Evolutionary conservation across 2,113 vertebrate species (phyloP).

Genomic region (Sialia sialis): DNA sequence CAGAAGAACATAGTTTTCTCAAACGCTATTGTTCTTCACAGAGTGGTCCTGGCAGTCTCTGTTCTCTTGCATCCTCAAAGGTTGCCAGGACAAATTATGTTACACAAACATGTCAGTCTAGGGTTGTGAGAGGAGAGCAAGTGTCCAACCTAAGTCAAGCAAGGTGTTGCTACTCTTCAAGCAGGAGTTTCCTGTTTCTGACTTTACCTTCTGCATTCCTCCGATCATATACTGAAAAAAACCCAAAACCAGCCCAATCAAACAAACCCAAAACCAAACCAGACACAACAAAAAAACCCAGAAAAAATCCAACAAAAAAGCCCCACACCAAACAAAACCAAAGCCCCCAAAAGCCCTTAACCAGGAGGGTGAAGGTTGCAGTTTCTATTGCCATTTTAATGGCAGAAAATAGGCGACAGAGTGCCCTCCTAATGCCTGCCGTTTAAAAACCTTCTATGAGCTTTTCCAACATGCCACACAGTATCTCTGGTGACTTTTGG

Average conservation of each 20-base stretch:
- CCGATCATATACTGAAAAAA: neutral
- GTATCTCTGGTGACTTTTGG: neutral
- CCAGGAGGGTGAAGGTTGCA: neutral
- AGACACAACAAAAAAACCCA: neutral
- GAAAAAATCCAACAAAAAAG: accelerated
- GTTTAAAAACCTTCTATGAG: neutral
- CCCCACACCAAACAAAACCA: neutral
- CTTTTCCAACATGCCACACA: neutral
- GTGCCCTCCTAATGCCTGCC: neutral
- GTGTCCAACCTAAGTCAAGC: neutral
- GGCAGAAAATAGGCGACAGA: neutral
- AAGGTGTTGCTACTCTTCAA: neutral
- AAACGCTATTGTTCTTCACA: neutral
- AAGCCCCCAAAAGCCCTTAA: accelerated
- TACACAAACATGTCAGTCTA: neutral
- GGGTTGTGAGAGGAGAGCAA: neutral
- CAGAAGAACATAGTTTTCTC: neutral
- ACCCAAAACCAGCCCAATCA: accelerated
- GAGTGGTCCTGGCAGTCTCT: neutral
- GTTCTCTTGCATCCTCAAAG: neutral
- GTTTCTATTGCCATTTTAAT: neutral
- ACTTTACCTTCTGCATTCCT: neutral
- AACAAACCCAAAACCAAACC: neutral
- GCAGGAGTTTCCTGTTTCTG: neutral
- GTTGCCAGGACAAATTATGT: neutral